These are phyloP conservation scores for Panorpa germanica DNA, from an alignment of 2,888 invertebrate genomes.

Conservation along the genomic window DNA sequence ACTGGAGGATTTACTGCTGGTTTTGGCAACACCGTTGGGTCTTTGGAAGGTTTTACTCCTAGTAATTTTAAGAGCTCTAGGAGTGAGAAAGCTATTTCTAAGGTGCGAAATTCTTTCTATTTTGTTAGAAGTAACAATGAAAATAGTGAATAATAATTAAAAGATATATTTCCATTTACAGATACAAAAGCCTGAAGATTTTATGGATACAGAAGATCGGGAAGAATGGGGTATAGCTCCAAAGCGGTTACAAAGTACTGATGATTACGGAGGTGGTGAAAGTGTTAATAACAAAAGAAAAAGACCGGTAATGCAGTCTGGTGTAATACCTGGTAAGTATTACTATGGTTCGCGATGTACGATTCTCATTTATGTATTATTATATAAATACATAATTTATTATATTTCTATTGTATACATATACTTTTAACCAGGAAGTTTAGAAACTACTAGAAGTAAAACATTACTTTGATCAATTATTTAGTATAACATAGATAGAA, in stretches of 20 bases:
- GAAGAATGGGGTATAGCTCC: slow-evolving; percentile 93
- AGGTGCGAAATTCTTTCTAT: too few relatives aligned
- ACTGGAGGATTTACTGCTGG: slow-evolving; percentile 97
- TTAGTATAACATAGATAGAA: too few relatives aligned
- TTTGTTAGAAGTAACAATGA: background rate
- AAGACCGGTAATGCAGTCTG: slow-evolving; percentile 18
- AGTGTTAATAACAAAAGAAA: slow-evolving; percentile 22
- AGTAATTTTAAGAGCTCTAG: slow-evolving; percentile 80
- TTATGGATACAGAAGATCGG: slow-evolving; percentile 96
- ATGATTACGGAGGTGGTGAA: slow-evolving; percentile 41
- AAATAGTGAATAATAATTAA: background rate
- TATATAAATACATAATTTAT: too few relatives aligned
- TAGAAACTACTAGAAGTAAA: too few relatives aligned
- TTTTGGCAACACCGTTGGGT: slow-evolving; percentile 91
- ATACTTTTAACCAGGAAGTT: too few relatives aligned
- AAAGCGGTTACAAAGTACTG: slow-evolving; percentile 58
- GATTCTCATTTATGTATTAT: too few relatives aligned
- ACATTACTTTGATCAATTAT: too few relatives aligned
- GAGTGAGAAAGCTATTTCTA: slow-evolving; percentile 34
- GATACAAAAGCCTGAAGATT: slow-evolving; percentile 69
- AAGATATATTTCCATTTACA: slow-evolving; percentile 14
- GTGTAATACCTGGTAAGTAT: too few relatives aligned
- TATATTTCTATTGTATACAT: too few relatives aligned
- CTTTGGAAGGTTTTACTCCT: slow-evolving; percentile 89
- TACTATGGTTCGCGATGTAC: too few relatives aligned